phyloP scores from a whole-genome alignment of 2,888 invertebrate genomes.

The Apotomis turbidana region DNA sequence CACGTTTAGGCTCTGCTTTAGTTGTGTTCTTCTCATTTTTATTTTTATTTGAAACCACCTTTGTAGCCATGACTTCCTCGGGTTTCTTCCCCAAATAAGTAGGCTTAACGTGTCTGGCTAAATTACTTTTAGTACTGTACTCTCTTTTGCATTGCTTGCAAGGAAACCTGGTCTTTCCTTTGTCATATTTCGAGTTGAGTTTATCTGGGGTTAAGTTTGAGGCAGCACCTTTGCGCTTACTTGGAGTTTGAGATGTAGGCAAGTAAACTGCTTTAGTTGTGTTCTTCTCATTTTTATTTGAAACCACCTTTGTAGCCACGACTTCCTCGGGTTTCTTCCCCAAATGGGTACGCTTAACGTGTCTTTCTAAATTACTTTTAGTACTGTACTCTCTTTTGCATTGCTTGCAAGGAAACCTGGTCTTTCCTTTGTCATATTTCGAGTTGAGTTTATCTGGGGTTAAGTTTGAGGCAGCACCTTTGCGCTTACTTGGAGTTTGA shows the following conservation, averaged over 20 bases:
- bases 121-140: not conserved
- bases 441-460: not conserved
- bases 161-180: not conserved
- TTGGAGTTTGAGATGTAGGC: conserved; percentile 2
- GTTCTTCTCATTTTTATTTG: not conserved
- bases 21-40: not conserved
- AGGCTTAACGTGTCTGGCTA: not conserved
- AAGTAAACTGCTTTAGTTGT: conserved; percentile 7
- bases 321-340: not conserved
- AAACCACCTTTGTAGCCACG: not conserved
- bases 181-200: not conserved
- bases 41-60: not conserved
- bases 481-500: no score
- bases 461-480: not conserved
- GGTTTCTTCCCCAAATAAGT: not conserved
- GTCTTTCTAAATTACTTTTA: not conserved
- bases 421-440: not conserved
- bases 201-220: not conserved
- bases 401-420: not conserved
- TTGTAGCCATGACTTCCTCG: not conserved
- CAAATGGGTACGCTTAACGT: not conserved
- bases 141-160: not conserved
- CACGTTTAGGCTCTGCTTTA: not conserved
- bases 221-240: not conserved
- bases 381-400: not conserved